Evolutionary conservation across 2,888 invertebrate species (phyloP), one percentile per base, ranked within the genome.

Genomic region (Metalampra italica): DNA sequence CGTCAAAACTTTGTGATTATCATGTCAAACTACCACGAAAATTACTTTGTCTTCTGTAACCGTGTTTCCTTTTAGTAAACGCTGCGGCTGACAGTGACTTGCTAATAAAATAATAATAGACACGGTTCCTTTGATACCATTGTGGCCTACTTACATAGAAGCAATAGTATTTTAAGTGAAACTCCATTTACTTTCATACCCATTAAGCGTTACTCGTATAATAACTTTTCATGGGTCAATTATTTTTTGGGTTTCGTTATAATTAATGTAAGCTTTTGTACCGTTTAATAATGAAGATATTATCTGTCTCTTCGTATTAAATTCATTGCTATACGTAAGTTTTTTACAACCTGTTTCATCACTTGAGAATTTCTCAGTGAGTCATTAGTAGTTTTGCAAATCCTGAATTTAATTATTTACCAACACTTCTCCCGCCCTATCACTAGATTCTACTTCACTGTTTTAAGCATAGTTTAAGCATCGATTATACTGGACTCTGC

Each of bases 111-210:
- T 47, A 40, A 46, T 46, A 40, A 46, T 30, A 36, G 47, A 42
- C 36, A 37, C 40, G 22, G 39, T 46, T 29, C 36, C 42, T 36
- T 47, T 45, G 13, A 15, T 15, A n/a, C 39, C 30, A 14, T 13
- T 47, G 12, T 41, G 46, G 41, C 9, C 13, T 29, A 46, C 36
- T 22, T 22, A 22, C 37, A 37, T 44, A 46, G 44, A 39, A 46
- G 52, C 47, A 41, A 45, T 48, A 49, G 49, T 45, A 29, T 45
- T 45, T 45, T 46, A 41, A 42, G 42, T 46, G 46, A 52, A 52
- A 43, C 15, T 46, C 43, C 46, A 37, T 49, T 49, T 46, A 42
- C 40, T 49, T 46, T 40, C 38, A 45, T 42, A 49, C 22, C 52
- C 49, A 52, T 52, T 52, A n/a, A 49, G 44, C 39, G 43, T 12